phyloP scores from a whole-genome alignment of 2,797 vertebrate genomes.

The Brotula barbata region DNA sequence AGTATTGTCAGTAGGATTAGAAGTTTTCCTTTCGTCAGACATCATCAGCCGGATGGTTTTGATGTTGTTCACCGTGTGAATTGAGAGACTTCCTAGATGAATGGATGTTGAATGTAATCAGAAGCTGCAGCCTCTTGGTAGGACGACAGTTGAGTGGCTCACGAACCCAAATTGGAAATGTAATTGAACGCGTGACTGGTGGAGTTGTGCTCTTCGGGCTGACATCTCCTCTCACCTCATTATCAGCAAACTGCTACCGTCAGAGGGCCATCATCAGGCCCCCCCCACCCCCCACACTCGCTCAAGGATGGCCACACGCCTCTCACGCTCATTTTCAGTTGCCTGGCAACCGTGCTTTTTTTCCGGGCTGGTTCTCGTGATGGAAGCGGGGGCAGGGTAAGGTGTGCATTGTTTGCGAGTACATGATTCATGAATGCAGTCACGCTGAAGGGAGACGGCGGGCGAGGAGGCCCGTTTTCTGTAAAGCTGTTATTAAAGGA shows the following conservation, averaged over 20 bases:
- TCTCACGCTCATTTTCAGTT: conserved; percentile 75
- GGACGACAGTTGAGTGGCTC: no score
- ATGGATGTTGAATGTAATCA: no score
- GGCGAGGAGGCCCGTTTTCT: conserved; percentile 29
- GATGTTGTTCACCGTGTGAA: no score
- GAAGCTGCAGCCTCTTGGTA: no score
- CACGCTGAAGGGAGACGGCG: background rate
- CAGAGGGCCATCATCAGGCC: conserved; percentile 7
- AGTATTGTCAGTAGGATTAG: no score
- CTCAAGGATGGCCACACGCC: conserved; percentile 57
- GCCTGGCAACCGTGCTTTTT: conserved; percentile 74
- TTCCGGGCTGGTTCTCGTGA: conserved; percentile 61
- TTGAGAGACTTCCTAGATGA: no score
- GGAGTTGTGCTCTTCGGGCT: background rate
- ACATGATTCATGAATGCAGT: conserved; percentile 37
- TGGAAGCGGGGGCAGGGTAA: conserved; percentile 51
- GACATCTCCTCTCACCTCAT: background rate
- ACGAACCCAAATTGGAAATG: no score
- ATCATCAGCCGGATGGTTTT: no score
- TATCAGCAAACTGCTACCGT: conserved; percentile 3
- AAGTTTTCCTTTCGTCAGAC: no score
- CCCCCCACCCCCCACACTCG: background rate
- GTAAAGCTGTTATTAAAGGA: conserved; percentile 6
- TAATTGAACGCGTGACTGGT: no score
- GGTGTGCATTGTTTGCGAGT: conserved; percentile 58